These are phyloP conservation scores for Drosophila asahinai DNA, from an alignment of 1,140 invertebrate genomes.

Conservation along the genomic window DNA sequence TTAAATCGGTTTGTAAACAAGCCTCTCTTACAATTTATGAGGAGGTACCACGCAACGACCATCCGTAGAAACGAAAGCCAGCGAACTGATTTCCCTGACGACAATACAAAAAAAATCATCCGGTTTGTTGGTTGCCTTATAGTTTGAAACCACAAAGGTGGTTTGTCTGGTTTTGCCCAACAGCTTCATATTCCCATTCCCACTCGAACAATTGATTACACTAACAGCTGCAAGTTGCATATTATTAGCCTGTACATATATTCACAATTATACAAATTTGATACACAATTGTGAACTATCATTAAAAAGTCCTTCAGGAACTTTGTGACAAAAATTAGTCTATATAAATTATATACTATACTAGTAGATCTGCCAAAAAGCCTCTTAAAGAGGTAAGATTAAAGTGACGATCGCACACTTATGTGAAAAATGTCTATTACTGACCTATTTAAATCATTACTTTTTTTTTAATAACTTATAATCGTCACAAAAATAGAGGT, in stretches of 20 bases:
- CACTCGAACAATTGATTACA: not conserved
- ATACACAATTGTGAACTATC: not conserved
- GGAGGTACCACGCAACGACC: slow-evolving; percentile 45
- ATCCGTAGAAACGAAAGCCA: slow-evolving; percentile 58
- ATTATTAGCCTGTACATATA: not conserved
- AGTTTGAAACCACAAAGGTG: slow-evolving; percentile 25
- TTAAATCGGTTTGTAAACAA: not conserved
- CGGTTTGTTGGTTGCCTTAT: slow-evolving; percentile 41
- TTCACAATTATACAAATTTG: not conserved
- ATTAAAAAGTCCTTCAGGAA: not conserved
- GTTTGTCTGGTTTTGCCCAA: slow-evolving; percentile 36
- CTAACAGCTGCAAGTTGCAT: slow-evolving; percentile 1
- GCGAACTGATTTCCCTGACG: slow-evolving; percentile 57
- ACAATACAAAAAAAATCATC: slow-evolving; percentile 41
- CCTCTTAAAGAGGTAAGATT: no score
- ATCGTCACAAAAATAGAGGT: no score
- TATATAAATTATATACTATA: no score
- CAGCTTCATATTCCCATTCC: slow-evolving; percentile 13
- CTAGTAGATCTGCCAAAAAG: no score
- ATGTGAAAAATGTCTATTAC: no score
- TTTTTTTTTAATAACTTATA: no score
- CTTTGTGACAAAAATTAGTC: no score
- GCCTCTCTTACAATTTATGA: slow-evolving; percentile 5
- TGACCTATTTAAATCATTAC: no score
- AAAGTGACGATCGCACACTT: no score